phyloP scores from a whole-genome alignment of 2,888 invertebrate species.

The Phyto melanocephala region DNA sequence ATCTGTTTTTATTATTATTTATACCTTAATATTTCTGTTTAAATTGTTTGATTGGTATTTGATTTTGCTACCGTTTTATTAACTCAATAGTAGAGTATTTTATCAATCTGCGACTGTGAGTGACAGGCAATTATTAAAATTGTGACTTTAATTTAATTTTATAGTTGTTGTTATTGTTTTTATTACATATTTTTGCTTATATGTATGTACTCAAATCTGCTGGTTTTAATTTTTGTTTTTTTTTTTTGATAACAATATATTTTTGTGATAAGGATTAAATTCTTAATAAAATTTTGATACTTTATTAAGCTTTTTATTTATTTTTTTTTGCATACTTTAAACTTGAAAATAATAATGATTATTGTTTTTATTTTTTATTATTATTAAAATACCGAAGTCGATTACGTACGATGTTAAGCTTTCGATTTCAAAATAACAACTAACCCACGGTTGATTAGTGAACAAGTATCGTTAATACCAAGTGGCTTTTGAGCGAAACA shows the following conservation, averaged over 20 bases:
- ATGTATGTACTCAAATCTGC: not conserved
- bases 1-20: not conserved
- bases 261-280: not conserved
- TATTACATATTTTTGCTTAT: not conserved
- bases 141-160: not conserved
- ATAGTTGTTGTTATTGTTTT: not conserved
- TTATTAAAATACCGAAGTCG: constrained; percentile 39
- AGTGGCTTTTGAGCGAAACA: constrained; percentile 1
- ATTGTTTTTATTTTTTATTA: not conserved
- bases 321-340: constrained; percentile 6
- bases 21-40: not conserved
- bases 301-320: not conserved
- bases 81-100: not conserved
- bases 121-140: not conserved
- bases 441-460: constrained; percentile 24
- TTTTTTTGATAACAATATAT: not conserved
- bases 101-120: not conserved
- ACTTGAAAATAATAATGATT: not conserved
- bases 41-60: not conserved
- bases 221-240: not conserved
- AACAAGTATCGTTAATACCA: constrained; percentile 4
- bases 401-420: constrained; percentile 49
- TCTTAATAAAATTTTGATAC: not conserved
- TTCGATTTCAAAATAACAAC: constrained; percentile 53
- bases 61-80: constrained; percentile 4